Conservation (phyloP, 2,888 invertebrate species). For the Choristoneura rosaceana region DNA sequence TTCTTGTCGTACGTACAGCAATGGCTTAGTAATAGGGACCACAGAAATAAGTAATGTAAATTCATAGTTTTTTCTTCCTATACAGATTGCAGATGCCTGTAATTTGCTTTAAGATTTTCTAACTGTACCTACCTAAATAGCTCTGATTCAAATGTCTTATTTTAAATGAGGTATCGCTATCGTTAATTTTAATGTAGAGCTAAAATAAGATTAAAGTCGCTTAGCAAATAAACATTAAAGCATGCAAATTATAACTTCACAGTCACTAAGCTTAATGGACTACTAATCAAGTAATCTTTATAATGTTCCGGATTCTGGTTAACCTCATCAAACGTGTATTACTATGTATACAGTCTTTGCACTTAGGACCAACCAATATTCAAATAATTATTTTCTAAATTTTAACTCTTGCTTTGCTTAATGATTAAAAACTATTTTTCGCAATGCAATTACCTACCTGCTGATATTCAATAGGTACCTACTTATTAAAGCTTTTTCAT, state of each 20-base stretch:
- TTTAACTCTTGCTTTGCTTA: too few relatives aligned
- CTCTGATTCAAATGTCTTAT: not conserved
- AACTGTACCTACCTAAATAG: too few relatives aligned
- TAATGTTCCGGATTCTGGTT: not conserved
- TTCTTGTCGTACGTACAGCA: too few relatives aligned
- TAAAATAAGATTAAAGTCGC: not conserved
- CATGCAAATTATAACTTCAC: not conserved
- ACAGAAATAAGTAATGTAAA: too few relatives aligned
- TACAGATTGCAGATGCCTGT: too few relatives aligned
- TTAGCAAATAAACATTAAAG: not conserved
- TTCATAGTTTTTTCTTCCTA: too few relatives aligned
- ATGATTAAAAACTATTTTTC: not conserved
- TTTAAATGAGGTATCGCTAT: not conserved
- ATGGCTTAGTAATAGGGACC: too few relatives aligned
- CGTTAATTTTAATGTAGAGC: not conserved
- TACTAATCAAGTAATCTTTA: not conserved
- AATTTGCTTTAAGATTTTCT: too few relatives aligned
- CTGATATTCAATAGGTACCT: not conserved
- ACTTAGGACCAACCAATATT: not conserved
- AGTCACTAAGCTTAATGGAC: not conserved
- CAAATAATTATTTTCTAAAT: not conserved
- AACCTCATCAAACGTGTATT: not conserved
- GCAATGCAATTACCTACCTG: not conserved
- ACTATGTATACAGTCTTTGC: not conserved
- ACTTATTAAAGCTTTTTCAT: not conserved